Conservation (phyloP, 30 jellyfish, hydroid and myxozoan species). For the Hydra vulgaris region DNA sequence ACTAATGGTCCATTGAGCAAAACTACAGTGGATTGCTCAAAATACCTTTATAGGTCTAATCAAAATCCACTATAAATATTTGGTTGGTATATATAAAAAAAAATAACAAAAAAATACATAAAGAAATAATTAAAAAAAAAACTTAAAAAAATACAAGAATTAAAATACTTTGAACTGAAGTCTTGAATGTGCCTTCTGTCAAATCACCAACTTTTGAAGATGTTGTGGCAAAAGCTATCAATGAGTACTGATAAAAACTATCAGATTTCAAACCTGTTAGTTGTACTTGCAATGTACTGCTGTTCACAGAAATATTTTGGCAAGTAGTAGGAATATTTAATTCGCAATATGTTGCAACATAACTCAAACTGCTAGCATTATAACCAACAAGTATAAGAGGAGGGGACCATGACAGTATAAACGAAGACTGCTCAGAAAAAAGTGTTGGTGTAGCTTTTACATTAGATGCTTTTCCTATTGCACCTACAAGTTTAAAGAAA, state of each 20-base stretch:
- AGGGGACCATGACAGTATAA: neutral
- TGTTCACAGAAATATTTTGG: neutral
- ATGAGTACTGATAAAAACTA: neutral
- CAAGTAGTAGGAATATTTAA: slow-evolving; percentile 3
- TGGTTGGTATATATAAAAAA: too few relatives aligned
- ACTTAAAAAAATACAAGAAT: too few relatives aligned
- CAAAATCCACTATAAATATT: too few relatives aligned
- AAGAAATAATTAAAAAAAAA: too few relatives aligned
- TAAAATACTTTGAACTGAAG: neutral
- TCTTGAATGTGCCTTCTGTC: neutral
- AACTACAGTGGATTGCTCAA: too few relatives aligned
- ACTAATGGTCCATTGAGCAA: too few relatives aligned
- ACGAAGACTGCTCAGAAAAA: neutral
- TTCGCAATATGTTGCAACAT: slow-evolving; percentile 1
- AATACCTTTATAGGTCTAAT: too few relatives aligned
- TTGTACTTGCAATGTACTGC: neutral
- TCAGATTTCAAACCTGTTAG: neutral
- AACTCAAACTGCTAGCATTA: neutral
- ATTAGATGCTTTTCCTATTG: too few relatives aligned
- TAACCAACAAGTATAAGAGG: neutral
- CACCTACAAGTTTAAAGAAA: too few relatives aligned
- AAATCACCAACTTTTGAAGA: neutral
- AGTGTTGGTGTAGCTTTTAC: neutral
- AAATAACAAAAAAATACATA: too few relatives aligned
- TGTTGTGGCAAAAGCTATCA: neutral